phyloP scores from a whole-genome alignment of 2,113 vertebrate species.

The Canis aureus region DNA sequence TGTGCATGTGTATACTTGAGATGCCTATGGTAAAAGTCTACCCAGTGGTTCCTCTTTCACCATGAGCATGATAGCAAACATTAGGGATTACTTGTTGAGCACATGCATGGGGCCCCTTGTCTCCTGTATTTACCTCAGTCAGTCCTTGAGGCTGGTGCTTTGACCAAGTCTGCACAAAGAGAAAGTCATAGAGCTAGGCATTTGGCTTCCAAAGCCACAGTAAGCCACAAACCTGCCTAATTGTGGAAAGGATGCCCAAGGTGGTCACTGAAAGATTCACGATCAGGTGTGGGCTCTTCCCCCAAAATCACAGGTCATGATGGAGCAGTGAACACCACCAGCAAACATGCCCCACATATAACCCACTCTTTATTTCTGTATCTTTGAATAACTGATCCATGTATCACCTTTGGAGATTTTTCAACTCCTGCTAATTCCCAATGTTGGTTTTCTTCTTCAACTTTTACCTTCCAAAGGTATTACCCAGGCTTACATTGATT shows the following conservation, averaged over 20 bases:
- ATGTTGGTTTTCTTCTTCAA: background rate
- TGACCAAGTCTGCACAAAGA: background rate
- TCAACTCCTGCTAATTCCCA: background rate
- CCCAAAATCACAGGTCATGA: rapidly evolving
- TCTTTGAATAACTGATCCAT: background rate
- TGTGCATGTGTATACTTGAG: rapidly evolving
- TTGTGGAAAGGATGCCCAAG: rapidly evolving
- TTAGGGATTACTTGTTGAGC: rapidly evolving
- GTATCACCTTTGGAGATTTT: background rate
- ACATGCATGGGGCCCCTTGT: rapidly evolving
- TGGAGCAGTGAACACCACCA: rapidly evolving
- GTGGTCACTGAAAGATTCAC: rapidly evolving
- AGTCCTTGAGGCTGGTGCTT: background rate
- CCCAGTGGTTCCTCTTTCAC: rapidly evolving
- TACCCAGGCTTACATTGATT: no score
- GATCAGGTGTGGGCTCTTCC: background rate
- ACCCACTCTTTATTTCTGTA: background rate
- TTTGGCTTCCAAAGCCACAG: background rate
- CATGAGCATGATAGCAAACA: rapidly evolving
- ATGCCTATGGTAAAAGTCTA: rapidly evolving
- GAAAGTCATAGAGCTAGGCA: background rate
- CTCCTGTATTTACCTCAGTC: rapidly evolving
- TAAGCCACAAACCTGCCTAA: background rate
- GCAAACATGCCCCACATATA: rapidly evolving
- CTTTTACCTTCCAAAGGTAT: background rate